Evolutionary conservation across 2,113 vertebrate genomes (phyloP), one percentile per base, ranked within the genome.

Genomic region (Anolis carolinensis): DNA sequence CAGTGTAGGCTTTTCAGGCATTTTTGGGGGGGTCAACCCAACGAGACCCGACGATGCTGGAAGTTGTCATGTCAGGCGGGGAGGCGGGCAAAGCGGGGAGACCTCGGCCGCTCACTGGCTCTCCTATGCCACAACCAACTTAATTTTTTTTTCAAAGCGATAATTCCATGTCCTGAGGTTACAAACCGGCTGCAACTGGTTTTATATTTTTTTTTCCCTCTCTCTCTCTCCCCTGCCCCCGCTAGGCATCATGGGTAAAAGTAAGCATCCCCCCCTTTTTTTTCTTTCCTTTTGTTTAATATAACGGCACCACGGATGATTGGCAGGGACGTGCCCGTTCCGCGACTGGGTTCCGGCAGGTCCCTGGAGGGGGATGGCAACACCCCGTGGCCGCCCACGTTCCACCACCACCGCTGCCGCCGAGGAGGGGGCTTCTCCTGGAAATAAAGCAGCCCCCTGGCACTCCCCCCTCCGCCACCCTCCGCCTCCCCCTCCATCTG

Each of bases 131-230:
- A 88, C 89, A 91, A 89, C 91, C 44, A 91, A 94, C 94, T 95
- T 94, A 34, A 95, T 92, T 93, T 78, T 36, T 84, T 39, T 44
- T 39, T 62, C 1, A 11, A 94, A 95, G 87, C 95, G 92, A 94
- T 92, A 95, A 96, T 96, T 95, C 90, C 88, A 75, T 94, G 94
- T 96, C 95, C 94, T 91, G 94, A 95, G 95, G 97, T 97, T 97
- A 96, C 96, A 97, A 97, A 97, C 97, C 95, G 94, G 97, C 95
- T 97, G 93, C 95, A 94, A 97, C 97, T 96, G 96, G 97, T 93
- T 93, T 88, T 87, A 90, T 92, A 87, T 80, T 80, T 84, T 50
- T 86, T 48, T n/a, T 25, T 79, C 21, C 27, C 76, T 8, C 11
- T 9, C 13, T 11, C 6, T 1, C 62, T 87, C 86, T 80, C 88